Evolutionary conservation across 2,797 vertebrate genomes (phyloP), one percentile per base, ranked within the genome.

Genomic region (Babyrousa celebensis): DNA sequence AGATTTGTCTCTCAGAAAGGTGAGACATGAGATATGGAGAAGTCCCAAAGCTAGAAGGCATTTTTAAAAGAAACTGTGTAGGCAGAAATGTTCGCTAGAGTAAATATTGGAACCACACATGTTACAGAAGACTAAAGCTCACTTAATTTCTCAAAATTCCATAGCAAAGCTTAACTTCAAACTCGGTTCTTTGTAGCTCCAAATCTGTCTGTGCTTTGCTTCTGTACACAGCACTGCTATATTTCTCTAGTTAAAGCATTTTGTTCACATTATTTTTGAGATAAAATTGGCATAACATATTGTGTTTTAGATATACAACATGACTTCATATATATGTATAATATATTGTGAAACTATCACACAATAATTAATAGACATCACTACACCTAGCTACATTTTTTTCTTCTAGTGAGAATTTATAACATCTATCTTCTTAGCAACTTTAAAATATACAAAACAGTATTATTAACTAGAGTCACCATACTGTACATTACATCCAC

Each of bases 111-210:
- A 87, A 83, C 16, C 7, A 7, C n/a, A 6, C 25, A 32, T n/a
- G 62, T n/a, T 77, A 62, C 0, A 63, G 21, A 88, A 65, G 84
- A 48, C 7, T n/a, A 29, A 85, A 20, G 5, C 6, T 82, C 63
- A 94, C 25, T 77, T 48, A 77, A 32, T 63, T 90, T 90, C 40
- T 94, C n/a, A 85, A 48, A 95, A 72, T 82, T 36, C 20, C 16
- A 58, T 15, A 60, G 62, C 6, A 54, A 67, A 82, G 12, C 12
- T 62, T 70, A 18, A 83, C 63, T 88, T 95, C 43, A 77, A 92
- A 83, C 54, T 82, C 20, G 63, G 1, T 68, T 77, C 16, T 48
- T 12, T 12, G 21, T 72, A 58, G 9, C 36, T 79, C 16, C 32
- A 58, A 72, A 70, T 16, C 27, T 21, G 48, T 15, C 15, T 21